A percentile compares a stretch with the other conserved stretches of the same genome.
phyloP scores from a whole-genome alignment of 1,140 invertebrate genomes.

The Hycleus cichorii region DNA sequence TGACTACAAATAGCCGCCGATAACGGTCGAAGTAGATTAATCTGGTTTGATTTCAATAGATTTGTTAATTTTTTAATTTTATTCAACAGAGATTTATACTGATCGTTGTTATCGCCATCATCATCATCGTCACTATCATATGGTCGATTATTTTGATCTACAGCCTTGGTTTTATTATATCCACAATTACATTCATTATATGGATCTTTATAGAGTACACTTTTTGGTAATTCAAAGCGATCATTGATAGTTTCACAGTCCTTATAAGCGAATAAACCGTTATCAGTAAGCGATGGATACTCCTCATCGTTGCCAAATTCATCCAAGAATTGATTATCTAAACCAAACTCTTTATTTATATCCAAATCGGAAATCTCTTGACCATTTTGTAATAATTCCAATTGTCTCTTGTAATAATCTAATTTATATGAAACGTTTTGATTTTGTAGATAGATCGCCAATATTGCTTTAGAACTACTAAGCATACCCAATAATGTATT shows the following conservation, averaged over 20 bases:
- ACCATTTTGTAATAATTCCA: not conserved
- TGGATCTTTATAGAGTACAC: conserved; percentile 4
- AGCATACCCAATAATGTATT: not conserved
- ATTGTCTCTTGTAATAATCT: not conserved
- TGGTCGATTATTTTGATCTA: not conserved
- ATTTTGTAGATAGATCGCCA: conserved; percentile 8
- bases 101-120: not conserved
- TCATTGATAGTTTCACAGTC: not conserved
- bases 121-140: not conserved
- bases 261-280: not conserved
- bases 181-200: conserved; percentile 1
- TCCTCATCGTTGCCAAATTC: not conserved
- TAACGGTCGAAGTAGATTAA: not conserved
- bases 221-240: not conserved
- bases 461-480: not conserved
- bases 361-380: not conserved
- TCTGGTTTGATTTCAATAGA: not conserved
- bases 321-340: not conserved
- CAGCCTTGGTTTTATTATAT: not conserved
- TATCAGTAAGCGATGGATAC: not conserved
- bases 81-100: not conserved
- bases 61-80: not conserved
- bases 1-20: not conserved
- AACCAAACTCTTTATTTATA: not conserved
- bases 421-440: conserved; percentile 1